Evolutionary conservation across 2,888 invertebrate species (phyloP).

Genomic region (Pollenia labialis): DNA sequence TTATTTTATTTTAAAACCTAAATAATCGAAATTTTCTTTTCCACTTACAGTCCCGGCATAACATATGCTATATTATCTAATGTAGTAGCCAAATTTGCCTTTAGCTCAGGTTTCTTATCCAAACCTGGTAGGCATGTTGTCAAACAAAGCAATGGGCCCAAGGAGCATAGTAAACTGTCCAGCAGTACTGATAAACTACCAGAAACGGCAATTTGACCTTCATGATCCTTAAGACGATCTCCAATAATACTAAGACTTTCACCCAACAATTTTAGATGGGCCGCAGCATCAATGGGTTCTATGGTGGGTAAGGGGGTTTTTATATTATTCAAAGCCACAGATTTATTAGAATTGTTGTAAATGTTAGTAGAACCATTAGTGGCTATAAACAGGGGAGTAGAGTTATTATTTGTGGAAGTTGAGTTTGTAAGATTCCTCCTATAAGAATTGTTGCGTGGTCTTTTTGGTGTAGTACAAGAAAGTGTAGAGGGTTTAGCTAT

Average conservation of each 20-base stretch:
- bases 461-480: conserved; percentile 68
- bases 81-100: conserved; percentile 87
- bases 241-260: conserved; percentile 97
- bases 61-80: conserved; percentile 98
- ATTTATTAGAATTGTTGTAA: conserved; percentile 29
- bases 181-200: conserved; percentile 96
- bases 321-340: conserved; percentile 37
- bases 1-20: conserved; percentile 16
- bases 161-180: conserved; percentile 95
- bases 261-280: conserved; percentile 95
- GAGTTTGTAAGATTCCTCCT: conserved; percentile 78
- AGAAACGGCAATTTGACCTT: conserved; percentile 97
- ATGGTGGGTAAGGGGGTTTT: conserved; percentile 86
- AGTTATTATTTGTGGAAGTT: neutral
- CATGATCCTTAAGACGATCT: conserved; percentile 95
- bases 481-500: neutral
- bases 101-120: conserved; percentile 87
- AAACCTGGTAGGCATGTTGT: conserved; percentile 92
- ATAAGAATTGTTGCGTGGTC: conserved; percentile 70
- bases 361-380: conserved; percentile 57
- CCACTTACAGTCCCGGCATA: conserved; percentile 90
- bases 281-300: conserved; percentile 94
- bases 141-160: conserved; percentile 94
- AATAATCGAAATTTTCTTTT: neutral
- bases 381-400: conserved; percentile 33